These are phyloP conservation scores for Brevimyrus niger DNA, from an alignment of 2,113 vertebrate genomes.

Conservation along the genomic window DNA sequence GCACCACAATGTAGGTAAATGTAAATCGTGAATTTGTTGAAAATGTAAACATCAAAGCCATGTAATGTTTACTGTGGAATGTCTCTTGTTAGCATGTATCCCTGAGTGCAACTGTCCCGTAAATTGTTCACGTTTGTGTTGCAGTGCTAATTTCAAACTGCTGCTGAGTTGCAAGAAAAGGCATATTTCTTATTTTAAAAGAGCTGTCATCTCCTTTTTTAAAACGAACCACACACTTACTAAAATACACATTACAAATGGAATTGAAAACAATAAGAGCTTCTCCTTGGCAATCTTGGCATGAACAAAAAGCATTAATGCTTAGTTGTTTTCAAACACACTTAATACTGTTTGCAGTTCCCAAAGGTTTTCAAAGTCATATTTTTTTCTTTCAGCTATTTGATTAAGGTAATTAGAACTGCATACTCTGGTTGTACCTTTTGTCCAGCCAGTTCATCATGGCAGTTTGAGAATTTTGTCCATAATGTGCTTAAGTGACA, in stretches of 20 bases:
- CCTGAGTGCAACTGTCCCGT: background rate
- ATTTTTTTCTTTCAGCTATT: background rate
- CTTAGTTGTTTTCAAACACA: background rate
- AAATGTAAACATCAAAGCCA: background rate
- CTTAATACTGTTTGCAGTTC: background rate
- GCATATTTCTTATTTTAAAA: background rate
- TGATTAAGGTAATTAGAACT: background rate
- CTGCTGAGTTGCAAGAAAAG: background rate
- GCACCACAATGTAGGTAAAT: background rate
- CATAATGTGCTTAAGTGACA: background rate
- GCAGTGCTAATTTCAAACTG: background rate
- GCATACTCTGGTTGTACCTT: background rate
- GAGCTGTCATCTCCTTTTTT: background rate
- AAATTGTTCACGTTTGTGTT: background rate
- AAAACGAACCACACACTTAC: background rate
- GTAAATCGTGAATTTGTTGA: background rate
- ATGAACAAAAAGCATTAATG: background rate
- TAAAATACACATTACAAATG: background rate
- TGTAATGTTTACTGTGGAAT: background rate
- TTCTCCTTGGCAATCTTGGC: background rate
- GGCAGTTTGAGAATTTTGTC: background rate
- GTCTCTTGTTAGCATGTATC: background rate
- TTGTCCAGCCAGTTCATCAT: background rate
- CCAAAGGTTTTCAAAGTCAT: background rate
- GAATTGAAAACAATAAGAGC: background rate